phyloP scores from a whole-genome alignment of 1,140 invertebrate species.

The Drosophila ambigua region DNA sequence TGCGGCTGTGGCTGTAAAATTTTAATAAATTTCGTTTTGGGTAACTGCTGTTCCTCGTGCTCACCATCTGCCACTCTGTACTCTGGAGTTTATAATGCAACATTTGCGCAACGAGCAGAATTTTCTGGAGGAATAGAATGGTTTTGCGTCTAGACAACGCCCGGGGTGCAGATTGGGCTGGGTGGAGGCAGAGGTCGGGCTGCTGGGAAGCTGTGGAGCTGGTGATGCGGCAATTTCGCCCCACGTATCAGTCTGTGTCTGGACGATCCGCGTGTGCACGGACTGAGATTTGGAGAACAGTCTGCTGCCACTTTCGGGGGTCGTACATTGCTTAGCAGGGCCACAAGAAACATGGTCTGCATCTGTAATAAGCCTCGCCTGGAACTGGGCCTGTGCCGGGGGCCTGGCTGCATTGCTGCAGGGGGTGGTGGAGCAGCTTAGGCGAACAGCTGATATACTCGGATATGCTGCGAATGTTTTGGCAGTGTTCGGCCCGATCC shows the following conservation, averaged over 20 bases:
- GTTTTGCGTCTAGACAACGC: conserved; percentile 43
- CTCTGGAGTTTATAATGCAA: conserved; percentile 42
- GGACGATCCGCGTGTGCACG: conserved; percentile 5
- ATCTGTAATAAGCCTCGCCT: conserved; percentile 60
- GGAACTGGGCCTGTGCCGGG: too few relatives aligned
- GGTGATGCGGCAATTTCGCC: conserved; percentile 41
- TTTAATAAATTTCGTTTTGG: conserved; percentile 46
- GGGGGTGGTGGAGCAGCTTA: too few relatives aligned
- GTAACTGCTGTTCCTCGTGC: conserved; percentile 21
- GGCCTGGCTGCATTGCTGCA: too few relatives aligned
- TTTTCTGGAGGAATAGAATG: conserved; percentile 35
- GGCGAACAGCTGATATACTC: too few relatives aligned
- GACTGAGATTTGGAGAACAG: conserved; percentile 60
- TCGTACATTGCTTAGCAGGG: conserved; percentile 36
- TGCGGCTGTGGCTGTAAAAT: conserved; percentile 28
- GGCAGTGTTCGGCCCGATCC: too few relatives aligned
- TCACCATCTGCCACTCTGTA: conserved; percentile 23
- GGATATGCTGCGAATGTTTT: too few relatives aligned
- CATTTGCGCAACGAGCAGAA: conserved; percentile 35
- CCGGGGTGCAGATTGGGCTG: too few relatives aligned
- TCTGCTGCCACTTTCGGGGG: conserved; percentile 34
- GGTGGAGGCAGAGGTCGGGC: not conserved
- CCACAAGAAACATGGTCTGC: conserved; percentile 66
- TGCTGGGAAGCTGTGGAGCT: not conserved
- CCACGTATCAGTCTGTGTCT: conserved; percentile 43